Evolutionary conservation across 2,113 vertebrate genomes (phyloP).

Genomic region (Hydropotes inermis): DNA sequence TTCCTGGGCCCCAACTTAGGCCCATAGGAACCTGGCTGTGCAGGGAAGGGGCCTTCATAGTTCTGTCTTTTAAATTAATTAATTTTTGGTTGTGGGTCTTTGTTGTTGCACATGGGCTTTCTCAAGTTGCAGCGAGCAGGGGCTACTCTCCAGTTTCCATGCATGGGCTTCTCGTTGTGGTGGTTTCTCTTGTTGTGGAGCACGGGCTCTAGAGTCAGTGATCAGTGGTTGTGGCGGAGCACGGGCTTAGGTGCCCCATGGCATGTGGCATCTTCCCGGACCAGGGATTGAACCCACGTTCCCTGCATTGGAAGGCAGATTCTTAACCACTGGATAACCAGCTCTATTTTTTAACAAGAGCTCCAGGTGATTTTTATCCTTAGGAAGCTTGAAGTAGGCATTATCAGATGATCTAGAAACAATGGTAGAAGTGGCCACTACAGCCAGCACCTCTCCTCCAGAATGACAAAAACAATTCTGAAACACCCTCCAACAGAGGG

Average conservation of each 20-base stretch:
- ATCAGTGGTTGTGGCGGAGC: neutral
- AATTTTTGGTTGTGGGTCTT: neutral
- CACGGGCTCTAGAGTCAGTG: neutral
- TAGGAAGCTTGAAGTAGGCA: neutral
- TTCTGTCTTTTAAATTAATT: neutral
- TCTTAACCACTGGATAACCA: neutral
- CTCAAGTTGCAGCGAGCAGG: rapidly evolving
- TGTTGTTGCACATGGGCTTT: neutral
- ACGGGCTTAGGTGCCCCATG: neutral
- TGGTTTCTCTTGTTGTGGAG: neutral
- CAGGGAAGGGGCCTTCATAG: neutral
- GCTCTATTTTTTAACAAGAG: neutral
- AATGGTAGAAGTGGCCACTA: neutral
- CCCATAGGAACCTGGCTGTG: neutral
- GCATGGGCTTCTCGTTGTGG: neutral
- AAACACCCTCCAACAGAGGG: neutral
- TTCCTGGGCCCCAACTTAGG: neutral
- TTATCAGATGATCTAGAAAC: neutral
- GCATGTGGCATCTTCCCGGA: neutral
- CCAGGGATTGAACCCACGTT: neutral
- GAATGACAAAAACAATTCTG: neutral
- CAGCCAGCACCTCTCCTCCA: neutral
- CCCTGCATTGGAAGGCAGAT: neutral
- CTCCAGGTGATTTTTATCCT: neutral
- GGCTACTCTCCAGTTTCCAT: neutral